phyloP scores from a whole-genome alignment of 2,888 invertebrate genomes.

The Euclidia mi region DNA sequence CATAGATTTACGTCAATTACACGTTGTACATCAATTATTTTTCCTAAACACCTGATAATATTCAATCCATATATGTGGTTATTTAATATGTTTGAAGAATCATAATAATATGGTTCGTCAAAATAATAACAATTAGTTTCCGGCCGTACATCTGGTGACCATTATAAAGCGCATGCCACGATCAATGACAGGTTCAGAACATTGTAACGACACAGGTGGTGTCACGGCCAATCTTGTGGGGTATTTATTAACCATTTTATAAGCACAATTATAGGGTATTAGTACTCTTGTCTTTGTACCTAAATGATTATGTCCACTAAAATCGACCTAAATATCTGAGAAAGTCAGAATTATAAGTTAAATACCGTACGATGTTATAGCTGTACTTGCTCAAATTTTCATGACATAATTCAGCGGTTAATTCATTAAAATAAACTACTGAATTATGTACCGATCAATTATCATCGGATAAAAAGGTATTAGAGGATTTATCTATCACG shows the following conservation, averaged over 20 bases:
- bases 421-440: too few relatives aligned
- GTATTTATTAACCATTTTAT: background rate
- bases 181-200: conserved; percentile 14
- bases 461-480: too few relatives aligned
- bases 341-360: too few relatives aligned
- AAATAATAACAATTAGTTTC: conserved; percentile 18
- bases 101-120: conserved; percentile 9
- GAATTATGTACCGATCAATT: too few relatives aligned
- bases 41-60: conserved; percentile 6
- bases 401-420: too few relatives aligned
- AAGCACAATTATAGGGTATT: background rate
- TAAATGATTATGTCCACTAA: too few relatives aligned
- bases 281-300: too few relatives aligned
- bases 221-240: too few relatives aligned
- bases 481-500: too few relatives aligned
- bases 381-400: too few relatives aligned
- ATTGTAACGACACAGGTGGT: conserved; percentile 15
- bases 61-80: background rate
- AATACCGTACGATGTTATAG: too few relatives aligned
- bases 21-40: background rate
- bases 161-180: conserved; percentile 3
- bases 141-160: conserved; percentile 16
- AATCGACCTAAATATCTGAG: too few relatives aligned
- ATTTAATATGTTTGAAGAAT: conserved; percentile 5
- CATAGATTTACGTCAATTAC: background rate